Evolutionary conservation across 64 coral and sea anemone species (phyloP), one percentile per base, ranked within the genome.

Genomic region (Stylophora pistillata): DNA sequence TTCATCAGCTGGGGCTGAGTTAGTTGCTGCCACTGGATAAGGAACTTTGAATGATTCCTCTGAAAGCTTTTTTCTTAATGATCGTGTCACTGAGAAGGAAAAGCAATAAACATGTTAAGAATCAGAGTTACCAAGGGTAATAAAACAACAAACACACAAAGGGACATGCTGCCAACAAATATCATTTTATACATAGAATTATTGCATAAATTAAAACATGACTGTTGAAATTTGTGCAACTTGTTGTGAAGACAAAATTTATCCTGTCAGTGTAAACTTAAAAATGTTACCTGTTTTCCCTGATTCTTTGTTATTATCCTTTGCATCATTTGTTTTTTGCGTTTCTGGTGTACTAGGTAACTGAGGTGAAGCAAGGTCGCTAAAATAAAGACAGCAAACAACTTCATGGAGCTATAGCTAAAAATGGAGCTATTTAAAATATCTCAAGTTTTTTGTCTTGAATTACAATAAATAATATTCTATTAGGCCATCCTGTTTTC

Each of bases 31-130:
- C 21, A 83, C 55, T 53, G 95, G 64, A 26, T 87, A 84, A 17
- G 95, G 95, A 60, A 92, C 63, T 72, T 96, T 96, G 52, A 96
- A 96, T 62, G 76, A 59, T 16, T 96, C 95, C 53, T 87, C 81
- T 29, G 86, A 90, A 81, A 77, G 74, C 30, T 73, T 88, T 74
- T 89, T 93, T 41, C 86, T 93, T 21, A 79, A 26, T 27, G 91
- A 93, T 61, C 86, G 61, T 37, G 91, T 93, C 65, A 83, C 91
- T 93, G 64, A 79, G 73, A 56, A 6, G 53, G 29, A 26, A 16
- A 23, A 41, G 23, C 57, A 84, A 28, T 20, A 79, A 30, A 79
- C 32, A 29, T 58, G 5, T 14, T 34, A 13, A 20, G 37, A 4
- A 47, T 47, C 37, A 47, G 37, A 47, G 37, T 47, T 47, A 47